Base-by-base conservation (phyloP, 2,888 invertebrate species). In the Tetanocera ferruginea region DNA sequence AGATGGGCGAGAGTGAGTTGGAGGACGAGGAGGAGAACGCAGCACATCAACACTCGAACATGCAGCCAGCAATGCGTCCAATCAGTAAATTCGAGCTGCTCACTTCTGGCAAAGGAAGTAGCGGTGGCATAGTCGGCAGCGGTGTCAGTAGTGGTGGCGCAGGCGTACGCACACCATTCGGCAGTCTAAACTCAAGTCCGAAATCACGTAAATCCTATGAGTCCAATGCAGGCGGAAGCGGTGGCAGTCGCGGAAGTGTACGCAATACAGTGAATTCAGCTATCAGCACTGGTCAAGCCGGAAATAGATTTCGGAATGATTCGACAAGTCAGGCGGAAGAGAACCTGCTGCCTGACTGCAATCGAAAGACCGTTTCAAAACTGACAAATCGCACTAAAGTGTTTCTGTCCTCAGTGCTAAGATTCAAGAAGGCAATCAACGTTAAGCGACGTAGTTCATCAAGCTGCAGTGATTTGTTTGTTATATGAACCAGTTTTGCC, bases 1-100 rank as follows among this genome's bases (percentile, higher is more conserved):
- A 88, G 77, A 88, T 89, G 87, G 89, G 89, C 87, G 81, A 89
- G 90, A 89, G 89, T 80, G 90, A 92, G 78, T 88, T 91, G 43
- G 88, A 88, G 79, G 88, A 90, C 49, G 89, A 89, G 14, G 90
- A 90, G 43, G 87, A 25, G 17, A 31, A n/a, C 11, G 76, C 80
- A 2, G 83, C 82, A 43, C 83, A 86, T n/a, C 31, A 70, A 8
- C 70, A 66, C 23, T 55, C 69, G 28, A 55, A 76, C n/a, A 64
- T 55, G 57, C 6, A 79, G 52, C 60, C 73, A 34, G 64, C 78
- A 14, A 51, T 74, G 37, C 74, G 80, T 5, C 76, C 83, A 2
- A 34, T 83, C 6, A 86, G 84, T 76, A 89, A 85, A 73, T 88
- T 88, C 70, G 87, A 89, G 69, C 49, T 86, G 71, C 81, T 88